Conservation (phyloP, 2,113 vertebrate species). For the Gavia stellata region DNA sequence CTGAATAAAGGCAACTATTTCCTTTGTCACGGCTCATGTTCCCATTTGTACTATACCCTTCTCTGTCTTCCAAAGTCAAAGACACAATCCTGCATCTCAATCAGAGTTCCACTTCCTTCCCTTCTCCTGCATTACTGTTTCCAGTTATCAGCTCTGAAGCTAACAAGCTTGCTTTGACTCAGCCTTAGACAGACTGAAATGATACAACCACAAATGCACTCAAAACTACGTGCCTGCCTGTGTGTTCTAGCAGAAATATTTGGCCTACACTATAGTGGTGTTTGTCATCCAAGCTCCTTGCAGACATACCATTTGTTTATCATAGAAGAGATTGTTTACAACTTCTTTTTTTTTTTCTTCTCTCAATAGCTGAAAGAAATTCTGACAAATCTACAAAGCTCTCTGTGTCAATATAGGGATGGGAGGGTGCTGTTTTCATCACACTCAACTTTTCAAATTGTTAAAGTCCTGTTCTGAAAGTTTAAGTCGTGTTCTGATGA, state of each 20-base stretch:
- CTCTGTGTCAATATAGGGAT: not conserved
- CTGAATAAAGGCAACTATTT: slow-evolving; percentile 60
- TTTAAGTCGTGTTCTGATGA: not conserved
- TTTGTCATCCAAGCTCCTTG: not conserved
- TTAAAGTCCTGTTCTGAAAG: not conserved
- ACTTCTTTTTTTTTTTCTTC: not conserved
- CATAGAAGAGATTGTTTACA: not conserved
- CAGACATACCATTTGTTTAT: not conserved
- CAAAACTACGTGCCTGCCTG: not conserved
- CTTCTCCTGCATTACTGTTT: not conserved
- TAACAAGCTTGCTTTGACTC: slow-evolving; percentile 15
- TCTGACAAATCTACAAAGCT: not conserved
- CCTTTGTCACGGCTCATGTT: slow-evolving; percentile 52
- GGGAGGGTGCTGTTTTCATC: not conserved
- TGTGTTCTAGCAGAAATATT: slow-evolving; percentile 2
- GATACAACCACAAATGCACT: not conserved
- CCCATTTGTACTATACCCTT: slow-evolving; percentile 56
- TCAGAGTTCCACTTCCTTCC: not conserved
- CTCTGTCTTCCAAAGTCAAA: slow-evolving; percentile 54
- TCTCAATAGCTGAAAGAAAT: not conserved
- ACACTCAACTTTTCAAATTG: not conserved
- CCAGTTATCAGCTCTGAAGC: slow-evolving; percentile 5
- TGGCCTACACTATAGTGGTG: not conserved
- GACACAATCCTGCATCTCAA: slow-evolving; percentile 16
- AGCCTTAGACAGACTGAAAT: not conserved